These are phyloP conservation scores for Phalacrocorax carbo DNA, from an alignment of 2,113 vertebrate species.

Conservation along the genomic window DNA sequence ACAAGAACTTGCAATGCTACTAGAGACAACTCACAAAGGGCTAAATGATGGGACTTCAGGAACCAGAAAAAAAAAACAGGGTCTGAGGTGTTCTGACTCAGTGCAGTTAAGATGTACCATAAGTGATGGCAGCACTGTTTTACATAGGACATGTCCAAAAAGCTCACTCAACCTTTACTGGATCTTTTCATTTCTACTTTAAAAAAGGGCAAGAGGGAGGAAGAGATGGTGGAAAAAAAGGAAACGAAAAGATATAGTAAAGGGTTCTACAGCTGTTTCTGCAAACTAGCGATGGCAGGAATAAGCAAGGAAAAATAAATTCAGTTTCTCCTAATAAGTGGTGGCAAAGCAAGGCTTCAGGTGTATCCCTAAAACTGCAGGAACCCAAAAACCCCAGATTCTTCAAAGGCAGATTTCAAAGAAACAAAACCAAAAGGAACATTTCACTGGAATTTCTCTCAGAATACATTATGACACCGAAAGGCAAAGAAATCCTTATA, in stretches of 20 bases:
- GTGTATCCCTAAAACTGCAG: background rate
- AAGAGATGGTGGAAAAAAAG: background rate
- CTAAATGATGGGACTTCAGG: background rate
- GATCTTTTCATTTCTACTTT: background rate
- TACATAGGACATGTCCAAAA: background rate
- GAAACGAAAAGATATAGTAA: background rate
- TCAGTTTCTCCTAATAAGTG: background rate
- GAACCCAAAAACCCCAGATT: fast-evolving
- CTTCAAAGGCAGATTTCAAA: background rate
- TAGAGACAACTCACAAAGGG: background rate
- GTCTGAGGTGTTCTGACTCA: background rate
- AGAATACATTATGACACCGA: background rate
- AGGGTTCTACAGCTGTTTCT: background rate
- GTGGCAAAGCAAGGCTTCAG: background rate
- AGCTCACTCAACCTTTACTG: background rate
- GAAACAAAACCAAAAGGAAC: background rate
- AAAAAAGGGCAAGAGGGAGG: background rate
- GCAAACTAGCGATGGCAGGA: background rate
- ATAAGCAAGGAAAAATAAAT: background rate
- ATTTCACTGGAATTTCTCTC: background rate
- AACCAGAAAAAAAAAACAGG: background rate
- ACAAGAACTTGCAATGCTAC: background rate
- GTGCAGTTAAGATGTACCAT: background rate
- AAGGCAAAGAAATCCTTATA: background rate
- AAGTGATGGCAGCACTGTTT: background rate